A percentile compares a stretch with the other conserved stretches of the same genome.
phyloP scores from a whole-genome alignment of 2,113 vertebrate species.

The Spea multiplicata region DNA sequence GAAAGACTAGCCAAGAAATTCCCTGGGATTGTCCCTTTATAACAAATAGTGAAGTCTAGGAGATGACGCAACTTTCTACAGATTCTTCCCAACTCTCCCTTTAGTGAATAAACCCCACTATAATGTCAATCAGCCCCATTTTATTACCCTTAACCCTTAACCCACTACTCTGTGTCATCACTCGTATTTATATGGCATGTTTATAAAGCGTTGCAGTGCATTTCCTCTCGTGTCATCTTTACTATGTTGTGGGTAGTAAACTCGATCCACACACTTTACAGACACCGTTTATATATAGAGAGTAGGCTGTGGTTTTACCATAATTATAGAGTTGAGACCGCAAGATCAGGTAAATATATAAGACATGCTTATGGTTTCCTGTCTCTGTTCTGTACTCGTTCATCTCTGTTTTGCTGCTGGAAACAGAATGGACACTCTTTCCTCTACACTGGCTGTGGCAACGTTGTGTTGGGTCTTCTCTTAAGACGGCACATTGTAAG shows the following conservation, averaged over 20 bases:
- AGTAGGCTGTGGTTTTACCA: background rate
- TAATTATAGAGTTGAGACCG: slow-evolving; percentile 19
- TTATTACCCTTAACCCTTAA: too few species aligned
- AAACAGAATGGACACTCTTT: background rate
- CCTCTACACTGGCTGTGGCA: slow-evolving; percentile 9
- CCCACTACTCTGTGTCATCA: too few species aligned
- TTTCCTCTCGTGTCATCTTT: background rate
- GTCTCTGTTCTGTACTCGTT: slow-evolving; percentile 37
- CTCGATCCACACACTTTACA: background rate
- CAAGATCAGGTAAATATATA: background rate
- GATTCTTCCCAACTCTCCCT: too few species aligned
- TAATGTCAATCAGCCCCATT: too few species aligned
- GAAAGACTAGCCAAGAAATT: too few species aligned
- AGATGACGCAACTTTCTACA: too few species aligned
- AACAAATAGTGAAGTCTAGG: too few species aligned
- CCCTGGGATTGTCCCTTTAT: too few species aligned
- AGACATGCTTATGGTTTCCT: slow-evolving; percentile 53
- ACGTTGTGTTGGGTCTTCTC: background rate
- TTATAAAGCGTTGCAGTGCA: background rate
- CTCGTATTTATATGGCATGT: too few species aligned
- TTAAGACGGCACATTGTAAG: slow-evolving; percentile 33
- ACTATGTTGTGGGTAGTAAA: background rate
- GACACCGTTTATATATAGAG: background rate
- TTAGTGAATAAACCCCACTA: too few species aligned
- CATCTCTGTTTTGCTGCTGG: slow-evolving; percentile 21